A percentile compares a stretch with the other conserved stretches of the same genome.
phyloP scores from a whole-genome alignment of 2,888 invertebrate species.

The Drosophila conformis region DNA sequence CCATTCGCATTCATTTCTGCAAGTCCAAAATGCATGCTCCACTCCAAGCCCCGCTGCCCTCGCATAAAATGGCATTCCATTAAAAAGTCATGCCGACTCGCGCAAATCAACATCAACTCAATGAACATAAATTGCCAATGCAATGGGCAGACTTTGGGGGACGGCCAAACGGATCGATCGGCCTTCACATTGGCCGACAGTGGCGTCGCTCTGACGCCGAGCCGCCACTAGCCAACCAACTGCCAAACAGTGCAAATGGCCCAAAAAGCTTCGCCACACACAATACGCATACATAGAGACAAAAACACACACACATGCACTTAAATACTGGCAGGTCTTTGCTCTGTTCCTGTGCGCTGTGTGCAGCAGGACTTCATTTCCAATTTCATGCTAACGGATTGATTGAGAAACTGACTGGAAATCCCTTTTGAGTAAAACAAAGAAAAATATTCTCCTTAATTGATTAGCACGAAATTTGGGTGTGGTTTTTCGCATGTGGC shows the following conservation, averaged over 20 bases:
- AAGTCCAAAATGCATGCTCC: constrained; percentile 33
- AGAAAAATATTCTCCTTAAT: not conserved
- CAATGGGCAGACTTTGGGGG: constrained; percentile 24
- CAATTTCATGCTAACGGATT: not conserved
- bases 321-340: constrained; percentile 36
- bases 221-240: constrained; percentile 15
- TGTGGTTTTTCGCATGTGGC: not conserved
- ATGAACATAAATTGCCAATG: constrained; percentile 73
- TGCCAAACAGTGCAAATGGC: constrained; percentile 50
- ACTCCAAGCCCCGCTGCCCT: constrained; percentile 9
- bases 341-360: constrained; percentile 20
- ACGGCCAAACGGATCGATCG: constrained; percentile 64
- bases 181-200: constrained; percentile 75
- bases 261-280: constrained; percentile 45
- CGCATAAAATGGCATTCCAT: constrained; percentile 71
- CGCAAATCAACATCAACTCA: constrained; percentile 77
- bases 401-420: not conserved
- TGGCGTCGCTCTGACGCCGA: constrained; percentile 39
- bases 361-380: constrained; percentile 19
- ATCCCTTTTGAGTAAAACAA: constrained; percentile 1
- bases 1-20: constrained; percentile 21
- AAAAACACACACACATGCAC: constrained; percentile 9
- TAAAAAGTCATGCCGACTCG: constrained; percentile 72
- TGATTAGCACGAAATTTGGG: not conserved
- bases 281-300: not conserved